These are phyloP conservation scores for Amphimedon queenslandica DNA, from an alignment of 37 sponge, comb jelly and placozoan genomes.

Conservation along the genomic window DNA sequence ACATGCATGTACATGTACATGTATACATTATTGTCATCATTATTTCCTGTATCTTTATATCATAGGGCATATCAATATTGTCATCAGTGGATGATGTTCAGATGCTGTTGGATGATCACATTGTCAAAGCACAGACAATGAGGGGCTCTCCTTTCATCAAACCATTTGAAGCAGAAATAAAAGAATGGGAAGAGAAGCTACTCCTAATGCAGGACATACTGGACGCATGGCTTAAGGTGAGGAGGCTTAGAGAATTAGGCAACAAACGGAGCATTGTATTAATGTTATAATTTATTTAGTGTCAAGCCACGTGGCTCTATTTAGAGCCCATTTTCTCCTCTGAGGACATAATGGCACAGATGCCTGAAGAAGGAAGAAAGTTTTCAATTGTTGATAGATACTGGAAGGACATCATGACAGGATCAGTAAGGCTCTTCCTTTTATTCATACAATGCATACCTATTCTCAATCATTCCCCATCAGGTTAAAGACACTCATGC, in stretches of 20 bases:
- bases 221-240: slow-evolving; percentile 93
- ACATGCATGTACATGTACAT: slow-evolving; percentile 3
- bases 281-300: slow-evolving; percentile 13
- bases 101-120: slow-evolving; percentile 93
- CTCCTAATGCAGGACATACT: slow-evolving; percentile 89
- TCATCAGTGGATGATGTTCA: slow-evolving; percentile 96
- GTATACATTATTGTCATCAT: too few relatives aligned
- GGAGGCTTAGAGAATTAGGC: neutral
- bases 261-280: neutral
- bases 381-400: slow-evolving; percentile 89
- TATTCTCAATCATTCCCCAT: neutral
- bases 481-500: slow-evolving; percentile 81
- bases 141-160: slow-evolving; percentile 98
- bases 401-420: slow-evolving; percentile 91
- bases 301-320: slow-evolving; percentile 96
- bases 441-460: neutral
- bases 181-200: slow-evolving; percentile 92
- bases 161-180: slow-evolving; percentile 94
- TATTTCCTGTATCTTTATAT: neutral
- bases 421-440: slow-evolving; percentile 48
- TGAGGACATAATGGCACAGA: slow-evolving; percentile 97
- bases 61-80: slow-evolving; percentile 81
- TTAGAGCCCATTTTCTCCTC: slow-evolving; percentile 95
- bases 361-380: slow-evolving; percentile 98
- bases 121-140: slow-evolving; percentile 97